phyloP scores from a whole-genome alignment of 2,888 invertebrate genomes.

The Bellardia bayeri region DNA sequence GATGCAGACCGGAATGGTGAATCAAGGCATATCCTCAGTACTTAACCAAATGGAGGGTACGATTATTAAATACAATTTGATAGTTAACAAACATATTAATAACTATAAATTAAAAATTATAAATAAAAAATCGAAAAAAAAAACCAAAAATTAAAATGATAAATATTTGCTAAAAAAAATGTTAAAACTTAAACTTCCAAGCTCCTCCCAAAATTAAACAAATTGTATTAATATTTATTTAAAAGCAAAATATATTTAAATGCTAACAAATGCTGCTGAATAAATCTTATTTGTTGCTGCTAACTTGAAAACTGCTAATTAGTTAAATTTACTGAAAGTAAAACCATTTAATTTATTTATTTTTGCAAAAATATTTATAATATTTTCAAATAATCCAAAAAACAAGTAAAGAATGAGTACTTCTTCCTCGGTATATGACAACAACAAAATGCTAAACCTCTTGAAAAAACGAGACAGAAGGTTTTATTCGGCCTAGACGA shows the following conservation, averaged over 20 bases:
- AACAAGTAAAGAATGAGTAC: conserved; percentile 12
- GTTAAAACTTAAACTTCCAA: conserved; percentile 28
- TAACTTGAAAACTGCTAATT: conserved; percentile 73
- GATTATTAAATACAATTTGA: conserved; percentile 79
- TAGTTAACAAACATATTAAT: conserved; percentile 49
- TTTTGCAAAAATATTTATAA: conserved; percentile 18
- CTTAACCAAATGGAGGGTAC: conserved; percentile 90
- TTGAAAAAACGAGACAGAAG: background rate
- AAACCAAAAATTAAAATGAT: conserved; percentile 61
- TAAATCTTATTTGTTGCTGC: conserved; percentile 79
- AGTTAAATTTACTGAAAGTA: conserved; percentile 54
- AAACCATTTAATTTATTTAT: conserved; percentile 33
- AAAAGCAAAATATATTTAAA: conserved; percentile 66
- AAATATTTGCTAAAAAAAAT: conserved; percentile 59
- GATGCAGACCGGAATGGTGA: conserved; percentile 98
- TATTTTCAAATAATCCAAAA: background rate
- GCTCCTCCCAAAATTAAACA: conserved; percentile 53
- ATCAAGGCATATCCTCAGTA: conserved; percentile 92
- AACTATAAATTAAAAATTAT: conserved; percentile 25
- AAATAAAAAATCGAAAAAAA: conserved; percentile 59
- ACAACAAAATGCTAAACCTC: conserved; percentile 21
- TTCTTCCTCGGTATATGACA: conserved; percentile 47
- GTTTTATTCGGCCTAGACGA: conserved; percentile 28
- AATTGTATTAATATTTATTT: conserved; percentile 73
- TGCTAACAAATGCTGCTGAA: conserved; percentile 72